These are phyloP conservation scores for Laterallus jamaicensis DNA, from an alignment of 2,113 vertebrate genomes.

Conservation along the genomic window DNA sequence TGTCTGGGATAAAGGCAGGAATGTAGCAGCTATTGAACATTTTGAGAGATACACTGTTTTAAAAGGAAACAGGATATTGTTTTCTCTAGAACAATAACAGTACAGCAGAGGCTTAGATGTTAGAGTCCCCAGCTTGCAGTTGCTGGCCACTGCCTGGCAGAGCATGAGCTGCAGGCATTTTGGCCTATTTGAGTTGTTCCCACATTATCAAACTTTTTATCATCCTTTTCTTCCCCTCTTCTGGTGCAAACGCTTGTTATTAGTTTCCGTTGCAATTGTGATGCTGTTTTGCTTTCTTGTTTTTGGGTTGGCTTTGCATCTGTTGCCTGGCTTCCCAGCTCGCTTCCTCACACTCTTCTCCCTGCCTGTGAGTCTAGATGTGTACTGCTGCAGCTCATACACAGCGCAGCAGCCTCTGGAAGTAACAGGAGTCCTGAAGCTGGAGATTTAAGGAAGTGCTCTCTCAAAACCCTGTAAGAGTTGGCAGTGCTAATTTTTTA, in stretches of 20 bases:
- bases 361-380: background rate
- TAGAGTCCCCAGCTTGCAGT: background rate
- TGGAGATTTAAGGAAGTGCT: background rate
- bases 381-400: background rate
- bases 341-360: background rate
- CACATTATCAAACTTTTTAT: background rate
- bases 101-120: background rate
- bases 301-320: background rate
- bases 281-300: background rate
- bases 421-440: background rate
- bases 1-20: background rate
- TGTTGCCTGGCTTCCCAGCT: background rate
- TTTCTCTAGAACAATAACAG: background rate
- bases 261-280: background rate
- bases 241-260: background rate
- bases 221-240: background rate
- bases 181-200: background rate
- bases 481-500: background rate
- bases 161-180: fast-evolving
- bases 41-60: background rate
- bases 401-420: background rate
- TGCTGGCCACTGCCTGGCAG: background rate
- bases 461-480: background rate
- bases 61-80: slow-evolving; percentile 9
- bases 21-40: background rate